Conservation (phyloP, 2,113 vertebrate genomes). For the Redunca redunca region DNA sequence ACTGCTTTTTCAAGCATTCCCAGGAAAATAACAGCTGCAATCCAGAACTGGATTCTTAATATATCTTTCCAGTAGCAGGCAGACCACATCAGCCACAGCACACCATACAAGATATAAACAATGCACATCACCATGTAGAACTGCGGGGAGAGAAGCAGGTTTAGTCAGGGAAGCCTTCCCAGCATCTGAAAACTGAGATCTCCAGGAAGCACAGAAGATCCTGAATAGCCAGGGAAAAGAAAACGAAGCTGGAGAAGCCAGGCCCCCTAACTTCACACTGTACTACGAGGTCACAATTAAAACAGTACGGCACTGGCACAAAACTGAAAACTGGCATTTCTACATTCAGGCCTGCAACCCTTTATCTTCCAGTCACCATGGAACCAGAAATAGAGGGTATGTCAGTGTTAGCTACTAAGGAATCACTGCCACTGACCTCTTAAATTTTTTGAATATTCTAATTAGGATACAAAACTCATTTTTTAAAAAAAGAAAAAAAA, state of each 20-base stretch:
- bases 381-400: neutral
- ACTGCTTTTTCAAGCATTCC: conserved; percentile 93
- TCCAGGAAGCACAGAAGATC: neutral
- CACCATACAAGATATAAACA: conserved; percentile 87
- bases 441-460: neutral
- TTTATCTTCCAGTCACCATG: neutral
- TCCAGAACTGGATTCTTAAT: conserved; percentile 93
- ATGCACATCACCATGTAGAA: conserved; percentile 94
- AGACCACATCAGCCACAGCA: conserved; percentile 90
- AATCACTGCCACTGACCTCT: neutral
- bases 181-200: neutral
- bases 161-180: neutral
- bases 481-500: neutral
- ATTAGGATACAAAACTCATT: neutral
- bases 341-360: neutral
- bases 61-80: conserved; percentile 93
- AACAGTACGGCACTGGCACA: neutral
- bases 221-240: neutral
- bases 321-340: neutral
- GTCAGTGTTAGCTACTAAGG: neutral
- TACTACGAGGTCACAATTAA: neutral
- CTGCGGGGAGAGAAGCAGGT: conserved; percentile 67
- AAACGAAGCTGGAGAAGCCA: neutral
- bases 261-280: neutral
- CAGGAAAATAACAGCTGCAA: conserved; percentile 90